Conservation (phyloP, 2,113 vertebrate genomes). For the Aramus guarauna region DNA sequence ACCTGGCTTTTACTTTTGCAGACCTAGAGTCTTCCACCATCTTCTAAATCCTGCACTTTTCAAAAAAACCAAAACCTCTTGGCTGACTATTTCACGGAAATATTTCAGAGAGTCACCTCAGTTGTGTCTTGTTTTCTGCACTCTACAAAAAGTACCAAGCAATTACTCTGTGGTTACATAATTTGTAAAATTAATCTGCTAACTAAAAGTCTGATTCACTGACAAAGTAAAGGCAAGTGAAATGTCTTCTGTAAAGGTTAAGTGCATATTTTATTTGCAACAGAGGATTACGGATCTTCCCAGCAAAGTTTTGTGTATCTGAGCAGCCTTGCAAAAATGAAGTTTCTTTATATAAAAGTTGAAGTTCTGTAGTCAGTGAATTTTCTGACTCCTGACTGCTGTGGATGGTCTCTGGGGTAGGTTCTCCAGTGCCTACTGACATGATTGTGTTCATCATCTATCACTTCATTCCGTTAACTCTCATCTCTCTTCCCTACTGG, state of each 20-base stretch:
- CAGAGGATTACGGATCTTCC: neutral
- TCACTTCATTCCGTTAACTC: neutral
- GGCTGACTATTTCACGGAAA: neutral
- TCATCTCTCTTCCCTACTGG: neutral
- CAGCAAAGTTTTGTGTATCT: neutral
- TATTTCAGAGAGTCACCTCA: neutral
- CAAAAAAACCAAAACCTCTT: neutral
- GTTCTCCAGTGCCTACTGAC: neutral
- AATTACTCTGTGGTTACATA: constrained; percentile 19
- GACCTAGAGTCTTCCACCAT: neutral
- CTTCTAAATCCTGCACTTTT: neutral
- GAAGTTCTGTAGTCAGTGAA: neutral
- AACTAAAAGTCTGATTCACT: constrained; percentile 40
- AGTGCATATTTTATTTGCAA: constrained; percentile 43
- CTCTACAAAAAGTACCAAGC: neutral
- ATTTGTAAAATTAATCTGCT: constrained; percentile 55
- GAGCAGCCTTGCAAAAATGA: neutral
- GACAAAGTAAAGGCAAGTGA: constrained; percentile 36
- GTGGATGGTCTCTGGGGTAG: neutral
- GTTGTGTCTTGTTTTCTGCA: constrained; percentile 7
- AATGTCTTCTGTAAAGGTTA: constrained; percentile 59
- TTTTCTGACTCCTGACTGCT: neutral
- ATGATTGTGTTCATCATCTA: neutral
- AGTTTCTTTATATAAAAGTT: neutral
- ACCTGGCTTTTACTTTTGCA: neutral